A percentile compares a stretch with the other conserved stretches of the same genome.
Conservation (phyloP, 1,140 invertebrate genomes). For the Drosophila prosaltans region DNA sequence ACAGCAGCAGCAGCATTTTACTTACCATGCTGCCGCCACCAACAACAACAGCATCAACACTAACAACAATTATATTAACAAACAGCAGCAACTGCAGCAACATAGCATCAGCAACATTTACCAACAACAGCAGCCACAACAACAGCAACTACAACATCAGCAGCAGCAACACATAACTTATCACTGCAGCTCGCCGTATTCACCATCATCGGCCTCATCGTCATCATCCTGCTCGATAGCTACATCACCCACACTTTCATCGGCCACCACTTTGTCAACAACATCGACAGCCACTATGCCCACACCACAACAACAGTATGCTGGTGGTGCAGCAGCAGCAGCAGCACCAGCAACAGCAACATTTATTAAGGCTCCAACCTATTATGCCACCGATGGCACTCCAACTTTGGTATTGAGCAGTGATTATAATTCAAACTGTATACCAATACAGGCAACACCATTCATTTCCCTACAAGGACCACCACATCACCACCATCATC, state of each 20-base stretch:
- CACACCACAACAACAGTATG: constrained; percentile 71
- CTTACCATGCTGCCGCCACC: constrained; percentile 19
- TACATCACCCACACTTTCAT: constrained; percentile 75
- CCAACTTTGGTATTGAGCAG: constrained; percentile 76
- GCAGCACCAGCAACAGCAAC: constrained; percentile 45
- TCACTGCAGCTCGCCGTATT: constrained; percentile 78
- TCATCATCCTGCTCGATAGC: constrained; percentile 81
- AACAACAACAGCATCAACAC: constrained; percentile 40
- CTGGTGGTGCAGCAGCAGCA: constrained; percentile 31
- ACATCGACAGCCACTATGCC: constrained; percentile 79
- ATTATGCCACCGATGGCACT: constrained; percentile 64
- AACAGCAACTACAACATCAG: constrained; percentile 48
- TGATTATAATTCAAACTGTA: constrained; percentile 79
- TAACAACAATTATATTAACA: constrained; percentile 60
- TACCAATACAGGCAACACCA: constrained; percentile 77
- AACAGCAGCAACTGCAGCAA: constrained; percentile 45
- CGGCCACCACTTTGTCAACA: constrained; percentile 74
- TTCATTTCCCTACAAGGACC: constrained; percentile 65
- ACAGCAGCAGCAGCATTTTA: constrained; percentile 37
- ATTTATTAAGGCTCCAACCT: constrained; percentile 67
- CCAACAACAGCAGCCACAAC: constrained; percentile 66
- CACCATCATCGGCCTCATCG: constrained; percentile 78
- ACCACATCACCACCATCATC: constrained; percentile 28
- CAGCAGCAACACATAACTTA: constrained; percentile 68
- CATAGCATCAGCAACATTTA: constrained; percentile 62